Percentiles rank a stretch among this genome's conserved stretches.
phyloP scores from a whole-genome alignment of 2,797 vertebrate genomes.

The Eospalax fontanierii region DNA sequence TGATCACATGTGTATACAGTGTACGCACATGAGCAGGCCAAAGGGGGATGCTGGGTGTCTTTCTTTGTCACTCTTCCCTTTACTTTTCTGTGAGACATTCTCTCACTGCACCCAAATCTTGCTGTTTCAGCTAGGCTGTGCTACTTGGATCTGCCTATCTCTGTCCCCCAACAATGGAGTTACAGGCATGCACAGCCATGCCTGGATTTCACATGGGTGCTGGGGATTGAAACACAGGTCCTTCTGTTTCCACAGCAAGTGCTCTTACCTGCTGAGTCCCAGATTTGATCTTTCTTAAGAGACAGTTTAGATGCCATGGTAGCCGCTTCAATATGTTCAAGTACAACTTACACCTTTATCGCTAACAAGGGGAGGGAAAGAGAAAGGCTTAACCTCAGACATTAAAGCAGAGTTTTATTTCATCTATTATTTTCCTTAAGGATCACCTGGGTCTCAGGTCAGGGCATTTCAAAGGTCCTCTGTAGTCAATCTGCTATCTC shows the following conservation, averaged over 20 bases:
- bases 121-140: neutral
- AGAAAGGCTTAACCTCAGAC: neutral
- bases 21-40: neutral
- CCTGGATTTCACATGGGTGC: neutral
- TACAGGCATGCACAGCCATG: neutral
- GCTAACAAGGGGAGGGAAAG: neutral
- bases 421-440: neutral
- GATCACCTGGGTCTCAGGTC: neutral
- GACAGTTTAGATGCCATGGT: neutral
- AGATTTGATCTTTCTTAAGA: neutral
- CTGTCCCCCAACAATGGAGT: neutral
- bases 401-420: neutral
- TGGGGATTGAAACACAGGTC: neutral
- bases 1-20: too few species aligned
- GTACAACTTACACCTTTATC: neutral
- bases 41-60: too few species aligned
- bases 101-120: neutral
- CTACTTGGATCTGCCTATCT: neutral
- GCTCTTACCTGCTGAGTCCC: neutral
- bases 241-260: neutral
- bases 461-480: neutral
- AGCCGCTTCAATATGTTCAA: neutral
- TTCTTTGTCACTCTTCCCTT: neutral
- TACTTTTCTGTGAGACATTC: neutral
- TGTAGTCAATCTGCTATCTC: neutral